Conservation (phyloP, 2,797 vertebrate species). For the Rhinichthys osculus region DNA sequence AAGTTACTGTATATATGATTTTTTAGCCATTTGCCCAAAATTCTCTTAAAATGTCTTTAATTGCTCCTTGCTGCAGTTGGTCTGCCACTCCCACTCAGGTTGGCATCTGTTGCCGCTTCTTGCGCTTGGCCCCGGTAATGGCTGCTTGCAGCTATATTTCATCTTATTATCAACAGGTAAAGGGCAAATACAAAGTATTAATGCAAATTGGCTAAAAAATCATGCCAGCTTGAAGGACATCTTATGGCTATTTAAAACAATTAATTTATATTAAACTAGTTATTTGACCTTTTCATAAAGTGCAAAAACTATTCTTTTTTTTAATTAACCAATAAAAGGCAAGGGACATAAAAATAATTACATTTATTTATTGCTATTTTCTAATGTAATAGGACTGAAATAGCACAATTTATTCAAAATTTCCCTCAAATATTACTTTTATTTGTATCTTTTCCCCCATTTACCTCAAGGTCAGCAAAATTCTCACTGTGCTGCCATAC, state of each 20-base stretch:
- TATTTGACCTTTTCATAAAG: neutral
- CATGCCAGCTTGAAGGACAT: neutral
- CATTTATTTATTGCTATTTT: neutral
- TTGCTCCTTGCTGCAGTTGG: too few species aligned
- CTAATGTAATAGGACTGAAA: neutral
- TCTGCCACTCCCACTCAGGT: too few species aligned
- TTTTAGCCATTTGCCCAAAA: too few species aligned
- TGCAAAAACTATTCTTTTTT: neutral
- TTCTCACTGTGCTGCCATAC: neutral
- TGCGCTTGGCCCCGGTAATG: too few species aligned
- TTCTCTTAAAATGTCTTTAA: too few species aligned
- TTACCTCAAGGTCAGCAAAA: neutral
- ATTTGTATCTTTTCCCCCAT: too few species aligned
- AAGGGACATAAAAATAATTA: neutral
- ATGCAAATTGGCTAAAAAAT: slow-evolving; percentile 15
- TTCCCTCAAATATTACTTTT: neutral
- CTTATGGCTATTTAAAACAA: slow-evolving; percentile 19
- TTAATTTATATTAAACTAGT: neutral
- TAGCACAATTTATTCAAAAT: neutral
- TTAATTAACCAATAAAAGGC: neutral
- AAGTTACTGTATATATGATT: too few species aligned
- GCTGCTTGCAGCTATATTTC: neutral
- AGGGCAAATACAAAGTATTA: slow-evolving; percentile 18
- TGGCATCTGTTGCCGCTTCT: too few species aligned
- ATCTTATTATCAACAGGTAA: neutral